Evolutionary conservation across 2,888 invertebrate species (phyloP), one percentile per base, ranked within the genome.

Genomic region (Xylocampa areola): DNA sequence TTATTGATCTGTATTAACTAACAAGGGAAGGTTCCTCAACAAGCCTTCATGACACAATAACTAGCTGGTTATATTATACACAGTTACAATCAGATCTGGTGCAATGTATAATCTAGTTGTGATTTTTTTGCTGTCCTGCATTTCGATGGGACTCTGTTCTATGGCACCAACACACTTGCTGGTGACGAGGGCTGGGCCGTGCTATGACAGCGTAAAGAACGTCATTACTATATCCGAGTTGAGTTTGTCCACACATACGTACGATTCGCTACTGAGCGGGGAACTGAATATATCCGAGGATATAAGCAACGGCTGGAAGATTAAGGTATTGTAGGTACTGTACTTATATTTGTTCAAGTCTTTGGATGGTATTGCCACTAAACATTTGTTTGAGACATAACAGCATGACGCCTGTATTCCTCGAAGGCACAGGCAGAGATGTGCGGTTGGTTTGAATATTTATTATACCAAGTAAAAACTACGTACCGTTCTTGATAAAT

Each of bases 231-330:
- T 88, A 0, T 80, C 81, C 0, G 89, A 90, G 53, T 62, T 89
- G 16, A 78, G 78, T 8, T 64, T 89, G 4, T 65, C 68, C 11
- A 80, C 85, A 0, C 73, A 79, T 19, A 62, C 62, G 0, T 83
- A 84, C 39, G 81, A 85, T 36, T 79, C 81, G 1, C 52, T 81
- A 1, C 44, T 89, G 1, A 80, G 77, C 10, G 89, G 89, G 0
- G 47, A 63, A 6, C 41, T 90, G 5, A 86, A 88, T 27, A 64
- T 90, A 3, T 62, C 84, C 1, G 47, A 66, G 17, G 81, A 86
- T 54, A 70, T 89, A 10, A 68, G 67, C 1, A 67, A 88, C 39
- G 89, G 87, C 1, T 90, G 89, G 89, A 73, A 55, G 13, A 61
- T 88, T 14, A 83, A 81, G 82, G 89, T 19, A 30, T 10, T 33